Base-by-base conservation (phyloP, 2,113 vertebrate genomes). In the Tonatia bakeri region DNA sequence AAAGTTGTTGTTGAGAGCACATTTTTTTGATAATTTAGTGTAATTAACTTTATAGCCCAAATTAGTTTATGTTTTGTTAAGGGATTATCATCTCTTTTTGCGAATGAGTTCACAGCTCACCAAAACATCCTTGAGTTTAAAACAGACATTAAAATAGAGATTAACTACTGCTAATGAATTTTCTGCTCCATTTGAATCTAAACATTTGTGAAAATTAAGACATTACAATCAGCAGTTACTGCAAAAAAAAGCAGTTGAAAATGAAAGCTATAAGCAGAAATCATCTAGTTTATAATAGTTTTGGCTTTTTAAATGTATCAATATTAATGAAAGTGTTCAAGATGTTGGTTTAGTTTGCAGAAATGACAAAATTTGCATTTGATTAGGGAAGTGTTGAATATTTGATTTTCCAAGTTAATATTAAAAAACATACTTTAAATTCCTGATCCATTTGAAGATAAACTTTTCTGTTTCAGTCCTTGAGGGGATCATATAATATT, bases 321-420 rank as follows among this genome's bases (percentile, higher is more conserved):
- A 22, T 91, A 90, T 95, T 92, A 95, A 96, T 91, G 43, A 45
- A 59, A 91, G 5, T 75, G 7, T 79, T 96, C 24, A 72, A 86
- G 17, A 77, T 61, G 56, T 59, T 91, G 28, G 80, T 94, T 96
- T 80, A 69, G 87, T 82, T 92, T 95, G 33, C 19, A 87, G 26
- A 89, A 79, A 91, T 96, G 2, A 90, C 59, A 86, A 96, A 83
- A 84, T 93, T 67, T 96, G n/a, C 36, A 95, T 89, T 91, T 92
- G 67, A 86, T 87, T 92, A 11, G 47, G 38, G 5, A 93, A 88
- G 19, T 85, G 13, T 65, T 96, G 33, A 88, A 45, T 96, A 45
- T 61, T 96, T 96, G 38, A 86, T 28, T 93, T 86, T 92, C 94
- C 28, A 50, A 65, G 28, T 82, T 94, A 40, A 52, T 50, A 7